Percentiles rank a stretch among this genome's conserved stretches.
These are phyloP conservation scores for Hypothenemus hampei DNA, from an alignment of 1,140 invertebrate genomes.

Conservation along the genomic window DNA sequence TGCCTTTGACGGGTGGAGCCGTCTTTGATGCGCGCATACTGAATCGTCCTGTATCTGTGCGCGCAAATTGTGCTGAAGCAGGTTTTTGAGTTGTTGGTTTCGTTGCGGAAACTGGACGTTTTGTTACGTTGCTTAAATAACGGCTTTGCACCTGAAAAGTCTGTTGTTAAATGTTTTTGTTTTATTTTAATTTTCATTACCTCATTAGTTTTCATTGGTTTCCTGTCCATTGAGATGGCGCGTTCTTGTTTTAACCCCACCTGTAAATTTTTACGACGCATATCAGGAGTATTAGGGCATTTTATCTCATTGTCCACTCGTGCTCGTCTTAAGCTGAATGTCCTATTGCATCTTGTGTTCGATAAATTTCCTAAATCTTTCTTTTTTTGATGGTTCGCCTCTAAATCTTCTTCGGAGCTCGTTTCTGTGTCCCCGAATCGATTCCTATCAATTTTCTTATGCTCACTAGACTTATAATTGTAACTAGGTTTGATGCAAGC, in stretches of 20 bases:
- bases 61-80: slow-evolving; percentile 49
- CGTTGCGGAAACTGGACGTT: slow-evolving; percentile 25
- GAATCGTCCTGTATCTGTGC: slow-evolving; percentile 61
- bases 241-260: slow-evolving; percentile 33
- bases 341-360: slow-evolving; percentile 53
- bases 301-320: slow-evolving; percentile 43
- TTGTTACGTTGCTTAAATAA: slow-evolving; percentile 40
- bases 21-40: slow-evolving; percentile 53
- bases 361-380: slow-evolving; percentile 43
- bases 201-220: slow-evolving; percentile 39
- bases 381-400: slow-evolving; percentile 38
- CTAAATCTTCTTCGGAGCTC: slow-evolving; percentile 43
- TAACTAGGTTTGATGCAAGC: slow-evolving; percentile 39
- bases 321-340: slow-evolving; percentile 44
- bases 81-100: slow-evolving; percentile 37
- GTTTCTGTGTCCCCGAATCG: slow-evolving; percentile 44
- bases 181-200: slow-evolving; percentile 1
- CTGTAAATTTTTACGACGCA: slow-evolving; percentile 45
- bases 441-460: slow-evolving; percentile 41
- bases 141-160: slow-evolving; percentile 38
- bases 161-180: not conserved
- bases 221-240: slow-evolving; percentile 42
- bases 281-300: slow-evolving; percentile 52
- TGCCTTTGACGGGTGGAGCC: slow-evolving; percentile 28
- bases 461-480: slow-evolving; percentile 26